These are phyloP conservation scores for Pseudococcus jackbeardsleyi DNA, from an alignment of 2,888 invertebrate species.

Conservation along the genomic window DNA sequence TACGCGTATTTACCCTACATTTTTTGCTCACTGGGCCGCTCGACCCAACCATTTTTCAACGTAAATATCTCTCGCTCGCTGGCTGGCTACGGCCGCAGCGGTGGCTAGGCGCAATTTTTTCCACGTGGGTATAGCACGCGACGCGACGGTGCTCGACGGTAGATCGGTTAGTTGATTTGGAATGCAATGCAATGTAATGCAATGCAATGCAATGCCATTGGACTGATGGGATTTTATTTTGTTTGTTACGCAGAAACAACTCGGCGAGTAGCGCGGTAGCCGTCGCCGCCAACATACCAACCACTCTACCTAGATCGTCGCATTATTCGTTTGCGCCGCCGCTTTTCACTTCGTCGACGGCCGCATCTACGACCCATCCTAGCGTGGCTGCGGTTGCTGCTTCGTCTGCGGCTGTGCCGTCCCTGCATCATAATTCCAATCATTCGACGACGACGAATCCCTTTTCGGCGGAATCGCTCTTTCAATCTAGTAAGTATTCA, in stretches of 20 bases:
- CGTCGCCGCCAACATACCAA: slow-evolving; percentile 70
- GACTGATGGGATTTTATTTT: neutral
- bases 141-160: too few species aligned
- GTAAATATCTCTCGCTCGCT: too few species aligned
- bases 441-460: slow-evolving; percentile 82
- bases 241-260: slow-evolving; percentile 30
- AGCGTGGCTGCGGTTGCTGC: slow-evolving; percentile 70
- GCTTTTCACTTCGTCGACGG: slow-evolving; percentile 78
- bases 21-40: too few species aligned
- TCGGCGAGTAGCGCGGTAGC: slow-evolving; percentile 70
- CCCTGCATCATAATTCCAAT: slow-evolving; percentile 68
- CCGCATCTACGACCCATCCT: slow-evolving; percentile 69
- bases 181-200: too few species aligned
- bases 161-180: too few species aligned
- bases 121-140: too few species aligned
- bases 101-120: too few species aligned
- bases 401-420: slow-evolving; percentile 68
- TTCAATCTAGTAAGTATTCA: slow-evolving; percentile 82
- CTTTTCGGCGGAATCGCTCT: slow-evolving; percentile 89
- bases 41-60: too few species aligned
- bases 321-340: slow-evolving; percentile 76
- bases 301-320: slow-evolving; percentile 60
- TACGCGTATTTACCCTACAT: too few species aligned
- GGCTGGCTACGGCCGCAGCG: too few species aligned
- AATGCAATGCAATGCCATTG: too few species aligned